A percentile compares a stretch with the other conserved stretches of the same genome.
These are phyloP conservation scores for Dendrophyllia cribrosa DNA, from an alignment of 64 coral and sea anemone genomes.

Conservation along the genomic window DNA sequence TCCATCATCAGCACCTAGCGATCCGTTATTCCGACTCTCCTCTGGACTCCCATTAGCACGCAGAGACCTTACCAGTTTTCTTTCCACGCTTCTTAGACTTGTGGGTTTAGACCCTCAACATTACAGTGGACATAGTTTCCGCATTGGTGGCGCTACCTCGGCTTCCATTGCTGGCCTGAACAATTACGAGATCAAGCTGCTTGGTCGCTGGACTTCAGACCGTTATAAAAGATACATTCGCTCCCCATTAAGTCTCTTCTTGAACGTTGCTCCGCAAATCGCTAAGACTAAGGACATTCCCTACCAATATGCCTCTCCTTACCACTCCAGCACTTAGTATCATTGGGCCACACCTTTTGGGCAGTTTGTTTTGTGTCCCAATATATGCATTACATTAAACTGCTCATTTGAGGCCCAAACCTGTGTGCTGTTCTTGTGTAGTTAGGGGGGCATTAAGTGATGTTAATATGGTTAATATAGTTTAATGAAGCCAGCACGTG, in stretches of 20 bases:
- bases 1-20: neutral
- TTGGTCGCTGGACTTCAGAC: slow-evolving; percentile 44
- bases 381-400: too few species aligned
- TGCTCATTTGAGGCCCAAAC: too few species aligned
- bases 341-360: slow-evolving; percentile 31
- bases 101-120: neutral
- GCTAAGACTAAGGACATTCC: neutral
- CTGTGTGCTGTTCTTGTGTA: too few species aligned
- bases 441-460: too few species aligned
- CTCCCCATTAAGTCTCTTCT: neutral
- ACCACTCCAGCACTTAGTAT: neutral
- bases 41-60: neutral
- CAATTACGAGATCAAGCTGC: slow-evolving; percentile 16
- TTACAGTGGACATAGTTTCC: slow-evolving; percentile 27
- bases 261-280: neutral
- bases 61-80: neutral
- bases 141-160: too few species aligned
- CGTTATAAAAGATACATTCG: slow-evolving; percentile 46
- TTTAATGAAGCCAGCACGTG: too few species aligned
- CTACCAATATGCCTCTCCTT: slow-evolving; percentile 48
- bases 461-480: too few species aligned
- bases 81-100: neutral
- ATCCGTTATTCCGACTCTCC: neutral
- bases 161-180: slow-evolving; percentile 23
- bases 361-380: too few species aligned